Evolutionary conservation across 2,797 vertebrate species (phyloP).

Genomic region (Sebastes glaucus): DNA sequence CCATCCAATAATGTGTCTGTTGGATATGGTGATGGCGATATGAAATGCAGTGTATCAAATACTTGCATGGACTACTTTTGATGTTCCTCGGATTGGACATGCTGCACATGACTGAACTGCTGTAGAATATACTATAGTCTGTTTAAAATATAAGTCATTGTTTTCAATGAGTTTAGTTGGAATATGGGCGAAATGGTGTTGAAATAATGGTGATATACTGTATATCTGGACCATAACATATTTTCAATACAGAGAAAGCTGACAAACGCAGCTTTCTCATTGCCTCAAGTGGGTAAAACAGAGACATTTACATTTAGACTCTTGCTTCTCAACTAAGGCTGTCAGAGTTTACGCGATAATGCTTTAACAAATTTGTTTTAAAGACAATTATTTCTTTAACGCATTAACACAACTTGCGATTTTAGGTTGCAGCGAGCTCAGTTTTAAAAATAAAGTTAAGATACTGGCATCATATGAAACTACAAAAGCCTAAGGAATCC

Average conservation of each 20-base stretch:
- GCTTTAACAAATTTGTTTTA: no score
- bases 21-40: constrained; percentile 10
- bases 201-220: not conserved
- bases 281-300: not conserved
- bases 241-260: not conserved
- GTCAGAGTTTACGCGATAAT: no score
- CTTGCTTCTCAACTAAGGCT: not conserved
- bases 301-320: not conserved
- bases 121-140: not conserved
- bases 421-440: no score
- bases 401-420: no score
- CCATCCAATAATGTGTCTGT: constrained; percentile 12
- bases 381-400: no score
- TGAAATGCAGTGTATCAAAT: constrained; percentile 19
- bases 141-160: not conserved
- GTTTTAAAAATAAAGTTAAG: no score
- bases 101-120: not conserved
- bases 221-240: not conserved
- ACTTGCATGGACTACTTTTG: constrained; percentile 6
- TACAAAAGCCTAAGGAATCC: no score
- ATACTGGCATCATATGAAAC: no score
- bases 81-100: constrained; percentile 31
- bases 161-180: not conserved
- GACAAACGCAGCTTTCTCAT: not conserved
- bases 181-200: not conserved